Evolutionary conservation across 2,888 invertebrate species (phyloP), one percentile per base, ranked within the genome.

Genomic region (Ernsta delagoae): DNA sequence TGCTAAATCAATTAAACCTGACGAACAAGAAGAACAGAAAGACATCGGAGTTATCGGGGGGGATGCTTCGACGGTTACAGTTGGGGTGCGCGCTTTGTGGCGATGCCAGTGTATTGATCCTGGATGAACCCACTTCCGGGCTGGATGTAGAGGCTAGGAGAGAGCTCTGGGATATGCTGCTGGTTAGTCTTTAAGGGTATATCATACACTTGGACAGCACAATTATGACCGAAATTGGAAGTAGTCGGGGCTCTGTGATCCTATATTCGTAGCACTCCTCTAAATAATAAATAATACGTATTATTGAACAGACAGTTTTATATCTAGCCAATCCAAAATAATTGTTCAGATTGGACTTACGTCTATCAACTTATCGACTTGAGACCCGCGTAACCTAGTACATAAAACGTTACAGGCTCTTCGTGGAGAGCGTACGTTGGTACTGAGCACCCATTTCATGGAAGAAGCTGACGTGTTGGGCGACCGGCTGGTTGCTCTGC

Each of bases 361-460:
- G 39, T 39, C 7, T 39, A 39, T 9, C 9, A 43, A 43, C 41
- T 8, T 43, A 9, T 43, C 9, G 9, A 9, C 9, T 43, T 43
- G 7, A n/a, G n/a, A n/a, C n/a, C n/a, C n/a, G n/a, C n/a, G n/a
- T n/a, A n/a, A n/a, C n/a, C n/a, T n/a, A n/a, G 1, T 41, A 41
- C 4, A 4, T 12, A 48, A n/a, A 11, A 4, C 8, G n/a, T 48
- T 48, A 1, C 78, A 94, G 94, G 87, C 92, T 72, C 83, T 96
- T 71, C 94, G 96, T 67, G 95, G 96, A 70, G 92, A 95, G 1
- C 96, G 97, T 75, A 98, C 98, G 0, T 96, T 98, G 75, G 88
- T 99, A 9, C 95, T 99, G 62, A 97, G 97, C 9, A 98, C 98
- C n/a, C n/a, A n/a, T n/a, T n/a, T n/a, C n/a, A n/a, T 99, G 98